Conservation (phyloP, 2,888 invertebrate genomes). For the Drosophila longiperda region DNA sequence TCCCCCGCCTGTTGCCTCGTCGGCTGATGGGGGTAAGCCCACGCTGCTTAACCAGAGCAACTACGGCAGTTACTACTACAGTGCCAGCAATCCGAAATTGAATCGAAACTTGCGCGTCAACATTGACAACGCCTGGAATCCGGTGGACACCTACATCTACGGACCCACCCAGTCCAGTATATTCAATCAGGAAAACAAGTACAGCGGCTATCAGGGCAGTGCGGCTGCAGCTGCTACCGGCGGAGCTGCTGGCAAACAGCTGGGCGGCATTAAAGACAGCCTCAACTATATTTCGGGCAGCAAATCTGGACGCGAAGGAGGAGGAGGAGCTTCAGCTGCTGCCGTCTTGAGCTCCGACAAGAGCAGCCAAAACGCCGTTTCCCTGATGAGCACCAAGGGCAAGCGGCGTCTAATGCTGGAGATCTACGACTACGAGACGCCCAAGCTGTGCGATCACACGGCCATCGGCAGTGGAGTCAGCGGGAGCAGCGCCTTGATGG, state of each 20-base stretch:
- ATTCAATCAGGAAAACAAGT: slow-evolving; percentile 85
- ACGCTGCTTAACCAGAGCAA: slow-evolving; percentile 82
- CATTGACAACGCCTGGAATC: slow-evolving; percentile 85
- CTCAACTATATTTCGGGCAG: slow-evolving; percentile 82
- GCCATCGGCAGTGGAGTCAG: slow-evolving; percentile 85
- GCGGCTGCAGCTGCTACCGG: slow-evolving; percentile 57
- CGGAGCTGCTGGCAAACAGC: slow-evolving; percentile 51
- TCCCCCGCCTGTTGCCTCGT: slow-evolving; percentile 80
- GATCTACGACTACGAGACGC: slow-evolving; percentile 91
- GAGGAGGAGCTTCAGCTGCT: slow-evolving; percentile 62
- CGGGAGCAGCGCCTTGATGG: slow-evolving; percentile 78
- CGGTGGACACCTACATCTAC: slow-evolving; percentile 85
- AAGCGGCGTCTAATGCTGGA: slow-evolving; percentile 87
- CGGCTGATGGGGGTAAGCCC: slow-evolving; percentile 79
- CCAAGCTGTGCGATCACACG: slow-evolving; percentile 93
- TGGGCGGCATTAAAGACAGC: slow-evolving; percentile 83
- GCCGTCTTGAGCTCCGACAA: slow-evolving; percentile 68
- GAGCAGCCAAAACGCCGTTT: slow-evolving; percentile 55
- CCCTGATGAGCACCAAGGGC: slow-evolving; percentile 82
- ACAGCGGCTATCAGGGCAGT: slow-evolving; percentile 83
- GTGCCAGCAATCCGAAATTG: slow-evolving; percentile 84
- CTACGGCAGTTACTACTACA: slow-evolving; percentile 84
- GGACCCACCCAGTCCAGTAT: slow-evolving; percentile 85
- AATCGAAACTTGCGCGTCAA: slow-evolving; percentile 84
- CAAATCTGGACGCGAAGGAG: slow-evolving; percentile 57